phyloP scores from a whole-genome alignment of 2,113 vertebrate species.

The Hucho hucho region DNA sequence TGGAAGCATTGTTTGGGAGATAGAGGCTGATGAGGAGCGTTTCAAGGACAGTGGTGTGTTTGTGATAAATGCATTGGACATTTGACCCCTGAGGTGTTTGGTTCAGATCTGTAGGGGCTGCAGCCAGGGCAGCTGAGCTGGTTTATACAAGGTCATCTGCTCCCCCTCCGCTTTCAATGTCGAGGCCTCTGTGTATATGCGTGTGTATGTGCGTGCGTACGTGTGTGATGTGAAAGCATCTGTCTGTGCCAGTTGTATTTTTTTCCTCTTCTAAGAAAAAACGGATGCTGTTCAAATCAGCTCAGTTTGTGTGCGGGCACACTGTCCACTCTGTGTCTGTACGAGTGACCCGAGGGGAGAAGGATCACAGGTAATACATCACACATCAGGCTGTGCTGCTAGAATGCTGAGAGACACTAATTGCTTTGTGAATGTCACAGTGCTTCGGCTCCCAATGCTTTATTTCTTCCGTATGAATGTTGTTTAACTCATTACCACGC shows the following conservation, averaged over 20 bases:
- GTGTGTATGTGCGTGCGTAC: conserved; percentile 4
- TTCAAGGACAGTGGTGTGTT: conserved; percentile 34
- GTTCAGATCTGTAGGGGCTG: conserved; percentile 8
- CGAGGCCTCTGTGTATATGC: background rate
- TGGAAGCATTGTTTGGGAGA: conserved; percentile 21
- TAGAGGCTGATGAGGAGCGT: background rate
- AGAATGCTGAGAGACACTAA: conserved; percentile 30
- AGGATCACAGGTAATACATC: conserved; percentile 24
- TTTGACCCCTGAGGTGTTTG: conserved; percentile 31
- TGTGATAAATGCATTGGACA: conserved; percentile 33
- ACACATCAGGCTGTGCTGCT: conserved; percentile 1
- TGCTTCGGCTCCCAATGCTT: conserved; percentile 5
- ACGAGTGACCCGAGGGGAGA: conserved; percentile 16
- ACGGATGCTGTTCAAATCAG: background rate
- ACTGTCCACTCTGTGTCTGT: background rate
- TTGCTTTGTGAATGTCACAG: conserved; percentile 36
- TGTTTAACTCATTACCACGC: conserved; percentile 34
- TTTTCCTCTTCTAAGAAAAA: background rate
- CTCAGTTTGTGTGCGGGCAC: background rate
- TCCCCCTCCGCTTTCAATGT: background rate
- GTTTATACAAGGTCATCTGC: background rate
- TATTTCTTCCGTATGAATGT: conserved; percentile 6
- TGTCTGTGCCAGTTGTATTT: conserved; percentile 7
- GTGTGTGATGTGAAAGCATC: conserved; percentile 10
- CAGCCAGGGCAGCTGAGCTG: conserved; percentile 1